Evolutionary conservation across 2,888 invertebrate genomes (phyloP).

Genomic region (Protophormia terraenovae): DNA sequence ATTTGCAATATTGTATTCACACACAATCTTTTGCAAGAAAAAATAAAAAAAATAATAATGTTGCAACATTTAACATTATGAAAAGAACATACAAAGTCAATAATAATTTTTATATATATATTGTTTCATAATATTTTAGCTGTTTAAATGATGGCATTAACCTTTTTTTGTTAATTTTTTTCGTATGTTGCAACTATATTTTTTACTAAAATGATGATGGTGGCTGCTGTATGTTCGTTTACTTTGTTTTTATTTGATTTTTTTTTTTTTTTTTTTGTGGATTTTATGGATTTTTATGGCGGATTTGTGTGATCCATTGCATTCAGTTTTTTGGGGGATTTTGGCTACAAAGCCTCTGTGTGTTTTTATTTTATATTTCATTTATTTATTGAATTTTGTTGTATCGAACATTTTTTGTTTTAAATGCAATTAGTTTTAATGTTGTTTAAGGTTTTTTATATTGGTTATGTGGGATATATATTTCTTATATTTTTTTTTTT

Average conservation of each 20-base stretch:
- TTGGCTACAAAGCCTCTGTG: too few relatives aligned
- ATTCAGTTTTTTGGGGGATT: conserved; percentile 70
- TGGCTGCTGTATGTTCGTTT: conserved; percentile 37
- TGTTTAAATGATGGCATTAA: conserved; percentile 66
- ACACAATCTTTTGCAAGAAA: conserved; percentile 36
- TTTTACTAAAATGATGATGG: conserved; percentile 37
- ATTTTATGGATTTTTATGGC: conserved; percentile 74
- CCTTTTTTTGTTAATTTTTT: conserved; percentile 45
- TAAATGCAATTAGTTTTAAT: conserved; percentile 49
- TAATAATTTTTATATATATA: conserved; percentile 58
- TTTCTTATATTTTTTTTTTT: too few relatives aligned
- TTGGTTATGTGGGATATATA: background rate
- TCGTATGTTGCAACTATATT: conserved; percentile 49
- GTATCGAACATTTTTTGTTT: conserved; percentile 24
- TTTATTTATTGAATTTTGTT: conserved; percentile 23
- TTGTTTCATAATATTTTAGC: conserved; percentile 34
- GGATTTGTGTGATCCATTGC: conserved; percentile 79
- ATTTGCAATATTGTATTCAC: conserved; percentile 62
- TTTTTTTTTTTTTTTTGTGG: conserved; percentile 25
- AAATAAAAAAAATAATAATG: too few relatives aligned
- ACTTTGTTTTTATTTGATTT: background rate
- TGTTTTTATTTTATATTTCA: conserved; percentile 11
- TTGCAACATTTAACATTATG: conserved; percentile 36
- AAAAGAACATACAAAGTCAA: conserved; percentile 62
- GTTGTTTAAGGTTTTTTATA: conserved; percentile 45